Conservation (phyloP, 1,140 invertebrate genomes). For the Drosophila kanapiae region DNA sequence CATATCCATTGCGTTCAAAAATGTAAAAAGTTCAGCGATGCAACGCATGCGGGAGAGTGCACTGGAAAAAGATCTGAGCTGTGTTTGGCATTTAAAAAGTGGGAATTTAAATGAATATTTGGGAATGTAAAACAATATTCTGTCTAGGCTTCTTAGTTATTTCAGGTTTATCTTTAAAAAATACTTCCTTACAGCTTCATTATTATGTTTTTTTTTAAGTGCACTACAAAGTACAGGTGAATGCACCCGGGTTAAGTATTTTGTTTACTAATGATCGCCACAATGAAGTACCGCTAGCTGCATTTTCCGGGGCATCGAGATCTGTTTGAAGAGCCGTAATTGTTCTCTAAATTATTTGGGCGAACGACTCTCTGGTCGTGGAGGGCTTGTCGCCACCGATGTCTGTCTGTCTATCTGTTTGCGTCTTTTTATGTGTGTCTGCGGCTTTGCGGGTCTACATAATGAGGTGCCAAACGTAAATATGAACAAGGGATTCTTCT, state of each 20-base stretch:
- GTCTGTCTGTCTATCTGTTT: slow-evolving; percentile 30
- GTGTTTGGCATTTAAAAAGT: neutral
- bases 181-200: neutral
- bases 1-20: slow-evolving; percentile 32
- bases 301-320: slow-evolving; percentile 27
- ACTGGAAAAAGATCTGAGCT: neutral
- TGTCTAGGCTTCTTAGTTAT: neutral
- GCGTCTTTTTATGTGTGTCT: slow-evolving; percentile 55
- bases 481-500: slow-evolving; percentile 47
- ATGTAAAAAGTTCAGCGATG: neutral
- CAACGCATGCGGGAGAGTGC: neutral
- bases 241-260: slow-evolving; percentile 67
- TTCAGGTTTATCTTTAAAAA: neutral
- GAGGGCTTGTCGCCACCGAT: slow-evolving; percentile 65
- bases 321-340: slow-evolving; percentile 71
- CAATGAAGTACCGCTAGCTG: slow-evolving; percentile 58
- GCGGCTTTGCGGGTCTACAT: slow-evolving; percentile 70
- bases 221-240: slow-evolving; percentile 55
- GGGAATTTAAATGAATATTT: too few species aligned
- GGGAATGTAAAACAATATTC: neutral
- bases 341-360: slow-evolving; percentile 76
- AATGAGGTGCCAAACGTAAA: slow-evolving; percentile 79
- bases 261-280: slow-evolving; percentile 79
- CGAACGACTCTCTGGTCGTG: slow-evolving; percentile 8
- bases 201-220: neutral